Evolutionary conservation across 1,140 invertebrate genomes (phyloP).

Genomic region (Heliconius hewitsoni): DNA sequence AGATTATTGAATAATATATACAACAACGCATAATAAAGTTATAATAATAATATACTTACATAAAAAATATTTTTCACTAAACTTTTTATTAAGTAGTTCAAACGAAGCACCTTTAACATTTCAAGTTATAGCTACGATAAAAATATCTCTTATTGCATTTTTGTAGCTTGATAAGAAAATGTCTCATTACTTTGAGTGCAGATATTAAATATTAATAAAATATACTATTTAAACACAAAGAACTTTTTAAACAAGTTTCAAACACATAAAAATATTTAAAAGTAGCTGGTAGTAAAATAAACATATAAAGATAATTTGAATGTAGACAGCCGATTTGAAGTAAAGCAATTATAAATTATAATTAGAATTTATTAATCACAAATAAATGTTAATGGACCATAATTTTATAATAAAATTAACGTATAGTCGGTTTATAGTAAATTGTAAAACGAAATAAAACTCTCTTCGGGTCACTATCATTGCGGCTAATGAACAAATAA

Average conservation of each 20-base stretch:
- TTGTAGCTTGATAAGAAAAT: slow-evolving; percentile 32
- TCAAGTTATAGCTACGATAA: slow-evolving; percentile 22
- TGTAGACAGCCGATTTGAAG: background rate
- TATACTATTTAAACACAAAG: slow-evolving; percentile 10
- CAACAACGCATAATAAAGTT: background rate
- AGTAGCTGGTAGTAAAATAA: background rate
- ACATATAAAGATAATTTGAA: background rate
- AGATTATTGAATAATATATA: background rate
- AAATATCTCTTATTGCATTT: slow-evolving; percentile 36
- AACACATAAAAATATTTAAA: background rate
- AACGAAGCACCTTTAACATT: slow-evolving; percentile 24
- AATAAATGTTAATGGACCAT: background rate
- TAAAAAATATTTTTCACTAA: background rate
- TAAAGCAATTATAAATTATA: background rate
- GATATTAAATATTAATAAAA: slow-evolving; percentile 36
- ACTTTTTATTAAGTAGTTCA: background rate
- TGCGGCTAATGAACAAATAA: slow-evolving; percentile 54
- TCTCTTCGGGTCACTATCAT: slow-evolving; percentile 66
- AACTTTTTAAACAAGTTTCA: background rate
- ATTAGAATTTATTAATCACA: background rate
- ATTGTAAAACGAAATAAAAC: slow-evolving; percentile 17
- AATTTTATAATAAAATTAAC: slow-evolving; percentile 1
- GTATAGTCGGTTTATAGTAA: background rate
- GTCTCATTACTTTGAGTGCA: slow-evolving; percentile 38
- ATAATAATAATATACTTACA: too few species aligned